Evolutionary conservation across 2,888 invertebrate species (phyloP).

Genomic region (Orthosia incerta): DNA sequence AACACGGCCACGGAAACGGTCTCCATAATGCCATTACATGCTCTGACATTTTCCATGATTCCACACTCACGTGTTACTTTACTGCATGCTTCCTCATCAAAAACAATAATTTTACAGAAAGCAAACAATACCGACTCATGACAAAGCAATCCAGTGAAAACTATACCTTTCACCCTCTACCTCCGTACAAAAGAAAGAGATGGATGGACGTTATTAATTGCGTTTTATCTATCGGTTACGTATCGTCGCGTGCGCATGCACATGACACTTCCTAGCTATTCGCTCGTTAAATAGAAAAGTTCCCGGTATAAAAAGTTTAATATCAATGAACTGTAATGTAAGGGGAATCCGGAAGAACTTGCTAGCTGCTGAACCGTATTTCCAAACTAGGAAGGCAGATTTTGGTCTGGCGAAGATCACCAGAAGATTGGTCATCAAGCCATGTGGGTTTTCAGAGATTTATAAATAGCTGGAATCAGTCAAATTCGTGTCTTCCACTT

Average conservation of each 20-base stretch:
- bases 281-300: constrained; percentile 47
- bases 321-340: constrained; percentile 44
- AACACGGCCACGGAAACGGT: constrained; percentile 17
- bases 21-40: neutral
- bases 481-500: too few relatives aligned
- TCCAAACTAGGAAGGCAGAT: neutral
- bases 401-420: neutral
- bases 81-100: constrained; percentile 30
- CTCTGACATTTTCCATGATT: constrained; percentile 25
- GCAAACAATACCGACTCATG: constrained; percentile 21
- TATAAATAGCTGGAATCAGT: too few relatives aligned
- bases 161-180: constrained; percentile 13
- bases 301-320: constrained; percentile 37
- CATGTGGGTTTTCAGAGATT: too few relatives aligned
- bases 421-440: too few relatives aligned
- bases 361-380: constrained; percentile 5
- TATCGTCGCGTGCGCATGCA: constrained; percentile 55
- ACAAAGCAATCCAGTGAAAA: constrained; percentile 24
- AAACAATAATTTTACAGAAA: constrained; percentile 42
- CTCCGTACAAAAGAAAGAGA: constrained; percentile 12
- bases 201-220: constrained; percentile 6
- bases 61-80: neutral
- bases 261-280: constrained; percentile 57
- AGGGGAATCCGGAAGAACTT: constrained; percentile 37
- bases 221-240: constrained; percentile 34